Conservation (phyloP, 53 echinoderm and acorn worm genomes). For the Actinopyga echinites region DNA sequence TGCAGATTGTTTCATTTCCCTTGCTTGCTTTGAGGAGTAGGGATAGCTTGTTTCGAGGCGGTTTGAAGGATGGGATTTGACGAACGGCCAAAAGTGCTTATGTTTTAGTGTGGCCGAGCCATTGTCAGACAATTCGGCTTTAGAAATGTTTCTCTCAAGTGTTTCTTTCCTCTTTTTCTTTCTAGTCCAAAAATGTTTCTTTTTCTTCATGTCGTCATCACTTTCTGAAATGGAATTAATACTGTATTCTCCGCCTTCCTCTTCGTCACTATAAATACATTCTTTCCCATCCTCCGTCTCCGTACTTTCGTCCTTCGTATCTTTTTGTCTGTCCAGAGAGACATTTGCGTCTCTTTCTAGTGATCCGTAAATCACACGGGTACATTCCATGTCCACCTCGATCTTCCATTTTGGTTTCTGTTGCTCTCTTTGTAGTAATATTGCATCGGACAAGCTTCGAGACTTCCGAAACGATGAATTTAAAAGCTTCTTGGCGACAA, state of each 20-base stretch:
- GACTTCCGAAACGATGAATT: neutral
- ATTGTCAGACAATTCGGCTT: neutral
- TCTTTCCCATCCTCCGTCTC: constrained; percentile 3
- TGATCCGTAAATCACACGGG: constrained; percentile 20
- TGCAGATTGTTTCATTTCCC: neutral
- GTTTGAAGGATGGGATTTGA: neutral
- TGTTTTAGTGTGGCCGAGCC: constrained; percentile 4
- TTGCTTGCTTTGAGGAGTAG: neutral
- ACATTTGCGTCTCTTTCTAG: constrained; percentile 7
- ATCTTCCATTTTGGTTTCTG: constrained; percentile 39
- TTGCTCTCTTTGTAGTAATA: neutral
- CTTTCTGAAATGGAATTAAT: no score
- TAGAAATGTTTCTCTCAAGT: neutral
- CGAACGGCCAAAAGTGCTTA: constrained; percentile 5
- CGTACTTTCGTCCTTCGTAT: constrained; percentile 31
- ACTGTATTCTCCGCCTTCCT: no score
- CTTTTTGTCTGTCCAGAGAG: neutral
- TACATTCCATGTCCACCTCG: constrained; percentile 29
- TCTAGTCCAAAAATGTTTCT: constrained; percentile 22
- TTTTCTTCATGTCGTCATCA: constrained; percentile 5
- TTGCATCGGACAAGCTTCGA: neutral
- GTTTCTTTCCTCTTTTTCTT: constrained; percentile 24
- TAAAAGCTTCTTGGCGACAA: constrained; percentile 12
- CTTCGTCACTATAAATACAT: no score
- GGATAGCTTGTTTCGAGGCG: no score